Percentiles rank a stretch among this genome's conserved stretches.
These are phyloP conservation scores for Tetragnatha versicolor DNA, from an alignment of 1,140 invertebrate genomes.

Conservation along the genomic window DNA sequence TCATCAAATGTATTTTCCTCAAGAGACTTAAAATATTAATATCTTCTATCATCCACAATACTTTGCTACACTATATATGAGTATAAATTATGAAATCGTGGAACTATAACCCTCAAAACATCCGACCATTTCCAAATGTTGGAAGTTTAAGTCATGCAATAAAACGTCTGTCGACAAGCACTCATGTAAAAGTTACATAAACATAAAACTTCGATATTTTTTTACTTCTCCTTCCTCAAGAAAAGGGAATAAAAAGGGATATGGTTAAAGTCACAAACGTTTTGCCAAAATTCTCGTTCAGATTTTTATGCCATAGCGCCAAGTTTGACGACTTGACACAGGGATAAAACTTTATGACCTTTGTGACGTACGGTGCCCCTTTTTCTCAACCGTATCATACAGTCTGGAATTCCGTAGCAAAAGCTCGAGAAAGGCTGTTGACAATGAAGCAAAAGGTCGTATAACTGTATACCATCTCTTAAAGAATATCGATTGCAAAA, in stretches of 20 bases:
- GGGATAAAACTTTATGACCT: slow-evolving; percentile 52
- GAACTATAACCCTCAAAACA: not conserved
- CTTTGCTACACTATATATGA: no score
- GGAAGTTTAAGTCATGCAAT: slow-evolving; percentile 4
- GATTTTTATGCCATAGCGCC: slow-evolving; percentile 43
- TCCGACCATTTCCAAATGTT: not conserved
- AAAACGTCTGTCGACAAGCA: slow-evolving; percentile 31
- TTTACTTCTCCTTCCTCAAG: slow-evolving; percentile 2
- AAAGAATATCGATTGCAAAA: slow-evolving; percentile 22
- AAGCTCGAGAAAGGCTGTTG: slow-evolving; percentile 7
- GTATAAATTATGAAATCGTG: no score
- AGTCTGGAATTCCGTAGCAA: slow-evolving; percentile 17
- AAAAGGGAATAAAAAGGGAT: slow-evolving; percentile 33
- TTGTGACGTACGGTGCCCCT: slow-evolving; percentile 40
- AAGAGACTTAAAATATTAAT: no score
- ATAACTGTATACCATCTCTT: slow-evolving; percentile 5
- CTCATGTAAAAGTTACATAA: slow-evolving; percentile 47
- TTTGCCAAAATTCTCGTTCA: slow-evolving; percentile 42
- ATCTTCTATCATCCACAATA: no score
- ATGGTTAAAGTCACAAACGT: slow-evolving; percentile 43
- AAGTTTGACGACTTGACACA: slow-evolving; percentile 49
- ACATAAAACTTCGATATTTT: slow-evolving; percentile 25
- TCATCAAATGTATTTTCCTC: no score
- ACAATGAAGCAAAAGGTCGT: slow-evolving; percentile 42
- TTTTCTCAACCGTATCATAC: slow-evolving; percentile 47